Evolutionary conservation across 2,797 vertebrate genomes (phyloP).

Genomic region (Sebastes hubbsi): DNA sequence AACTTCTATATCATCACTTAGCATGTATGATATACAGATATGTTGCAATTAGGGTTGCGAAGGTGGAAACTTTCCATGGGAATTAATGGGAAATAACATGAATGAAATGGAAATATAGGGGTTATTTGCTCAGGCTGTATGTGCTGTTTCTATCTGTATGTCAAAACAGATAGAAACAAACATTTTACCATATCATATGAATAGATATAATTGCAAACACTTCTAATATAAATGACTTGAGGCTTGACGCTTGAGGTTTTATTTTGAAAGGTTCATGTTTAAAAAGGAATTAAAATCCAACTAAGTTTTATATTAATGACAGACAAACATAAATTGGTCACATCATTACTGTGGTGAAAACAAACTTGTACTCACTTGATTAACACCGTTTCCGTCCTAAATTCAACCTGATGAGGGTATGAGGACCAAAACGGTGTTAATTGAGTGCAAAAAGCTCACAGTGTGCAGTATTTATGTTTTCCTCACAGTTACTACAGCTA

Average conservation of each 20-base stretch:
- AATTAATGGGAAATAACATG: background rate
- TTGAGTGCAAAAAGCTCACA: too few relatives aligned
- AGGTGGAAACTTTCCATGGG: background rate
- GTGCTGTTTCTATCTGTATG: too few relatives aligned
- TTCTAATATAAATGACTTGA: background rate
- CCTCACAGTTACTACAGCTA: background rate
- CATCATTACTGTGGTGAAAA: background rate
- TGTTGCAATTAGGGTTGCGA: background rate
- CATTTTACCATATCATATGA: background rate
- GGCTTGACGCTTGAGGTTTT: too few relatives aligned
- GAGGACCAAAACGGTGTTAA: background rate
- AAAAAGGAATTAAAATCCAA: constrained; percentile 31
- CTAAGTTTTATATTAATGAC: background rate
- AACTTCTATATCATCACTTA: background rate
- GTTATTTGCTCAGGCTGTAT: background rate
- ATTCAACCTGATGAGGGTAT: background rate
- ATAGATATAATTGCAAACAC: background rate
- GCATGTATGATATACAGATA: background rate
- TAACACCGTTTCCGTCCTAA: background rate
- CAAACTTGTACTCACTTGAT: background rate
- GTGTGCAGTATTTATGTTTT: background rate
- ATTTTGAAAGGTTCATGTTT: background rate
- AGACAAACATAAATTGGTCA: background rate
- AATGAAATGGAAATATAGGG: background rate
- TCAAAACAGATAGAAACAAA: too few relatives aligned